phyloP scores from a whole-genome alignment of 2,888 invertebrate genomes.

The Leistus spinibarbis region DNA sequence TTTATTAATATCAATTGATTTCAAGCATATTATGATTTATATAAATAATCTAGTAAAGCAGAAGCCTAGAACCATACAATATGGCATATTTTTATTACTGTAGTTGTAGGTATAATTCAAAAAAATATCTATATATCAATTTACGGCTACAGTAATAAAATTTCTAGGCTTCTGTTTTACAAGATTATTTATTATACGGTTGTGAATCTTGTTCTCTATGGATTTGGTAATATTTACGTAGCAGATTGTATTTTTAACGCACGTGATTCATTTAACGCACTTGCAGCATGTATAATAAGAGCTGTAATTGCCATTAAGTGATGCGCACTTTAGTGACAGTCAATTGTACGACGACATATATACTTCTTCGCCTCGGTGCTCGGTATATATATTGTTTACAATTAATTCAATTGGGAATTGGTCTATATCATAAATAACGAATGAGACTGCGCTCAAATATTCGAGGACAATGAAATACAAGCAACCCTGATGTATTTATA shows the following conservation, averaged over 20 bases:
- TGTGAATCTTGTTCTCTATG: no score
- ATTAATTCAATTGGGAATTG: constrained; percentile 24
- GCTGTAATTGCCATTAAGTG: not conserved
- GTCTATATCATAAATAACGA: constrained; percentile 20
- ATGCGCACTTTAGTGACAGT: not conserved
- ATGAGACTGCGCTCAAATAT: not conserved
- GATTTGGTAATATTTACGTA: not conserved
- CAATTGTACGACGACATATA: not conserved
- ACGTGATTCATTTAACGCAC: not conserved
- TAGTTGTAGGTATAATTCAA: no score
- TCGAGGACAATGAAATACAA: not conserved
- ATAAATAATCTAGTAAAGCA: no score
- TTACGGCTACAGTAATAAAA: no score
- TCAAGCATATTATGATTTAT: no score
- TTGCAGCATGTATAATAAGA: not conserved
- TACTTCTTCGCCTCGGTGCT: not conserved
- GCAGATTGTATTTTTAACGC: not conserved
- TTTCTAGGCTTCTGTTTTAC: no score
- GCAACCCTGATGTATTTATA: no score
- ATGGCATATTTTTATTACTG: no score
- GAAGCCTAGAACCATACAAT: no score
- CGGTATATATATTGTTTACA: constrained; percentile 24
- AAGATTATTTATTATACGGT: no score
- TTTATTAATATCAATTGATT: no score
- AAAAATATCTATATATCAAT: no score